Evolutionary conservation across 2,113 vertebrate genomes (phyloP).

Genomic region (Chroicocephalus ridibundus): DNA sequence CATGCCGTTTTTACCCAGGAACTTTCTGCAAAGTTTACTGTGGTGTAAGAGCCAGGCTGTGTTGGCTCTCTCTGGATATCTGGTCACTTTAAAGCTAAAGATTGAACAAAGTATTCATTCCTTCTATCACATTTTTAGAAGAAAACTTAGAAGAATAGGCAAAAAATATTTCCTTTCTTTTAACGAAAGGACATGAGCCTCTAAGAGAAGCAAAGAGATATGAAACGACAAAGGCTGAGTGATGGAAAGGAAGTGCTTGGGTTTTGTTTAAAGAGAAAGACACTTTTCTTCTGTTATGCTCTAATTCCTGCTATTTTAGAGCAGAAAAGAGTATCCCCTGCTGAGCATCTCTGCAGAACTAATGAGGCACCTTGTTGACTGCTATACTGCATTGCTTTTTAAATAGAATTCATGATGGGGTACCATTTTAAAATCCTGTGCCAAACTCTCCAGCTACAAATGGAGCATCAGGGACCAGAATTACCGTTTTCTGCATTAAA

Average conservation of each 20-base stretch:
- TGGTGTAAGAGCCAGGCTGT: neutral
- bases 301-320: neutral
- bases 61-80: neutral
- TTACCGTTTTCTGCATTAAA: neutral
- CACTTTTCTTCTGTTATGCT: neutral
- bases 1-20: neutral
- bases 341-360: conserved; percentile 5
- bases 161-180: neutral
- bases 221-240: neutral
- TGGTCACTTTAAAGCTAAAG: neutral
- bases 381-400: neutral
- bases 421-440: neutral
- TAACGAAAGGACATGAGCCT: neutral
- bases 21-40: neutral
- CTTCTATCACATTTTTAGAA: neutral
- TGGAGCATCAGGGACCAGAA: neutral
- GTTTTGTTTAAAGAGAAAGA: neutral
- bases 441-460: neutral
- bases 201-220: neutral
- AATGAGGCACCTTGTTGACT: conserved; percentile 33
- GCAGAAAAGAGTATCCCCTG: neutral
- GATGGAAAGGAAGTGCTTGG: neutral
- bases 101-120: neutral
- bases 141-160: neutral
- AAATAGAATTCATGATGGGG: neutral